Evolutionary conservation across 2,113 vertebrate species (phyloP).

Genomic region (Lagopus leucura): DNA sequence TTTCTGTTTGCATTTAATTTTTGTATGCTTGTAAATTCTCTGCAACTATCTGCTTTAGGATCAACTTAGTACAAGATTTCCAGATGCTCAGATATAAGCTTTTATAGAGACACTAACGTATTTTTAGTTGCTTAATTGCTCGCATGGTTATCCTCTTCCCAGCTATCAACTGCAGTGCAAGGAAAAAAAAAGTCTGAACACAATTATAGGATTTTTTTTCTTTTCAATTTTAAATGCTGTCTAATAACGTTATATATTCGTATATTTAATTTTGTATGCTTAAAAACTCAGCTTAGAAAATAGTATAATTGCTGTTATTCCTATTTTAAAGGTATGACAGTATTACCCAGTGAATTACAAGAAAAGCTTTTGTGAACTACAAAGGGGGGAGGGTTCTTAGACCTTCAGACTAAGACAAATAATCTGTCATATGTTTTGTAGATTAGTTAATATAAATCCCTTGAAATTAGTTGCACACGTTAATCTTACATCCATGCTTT

Average conservation of each 20-base stretch:
- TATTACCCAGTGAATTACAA: not conserved
- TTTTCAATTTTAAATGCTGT: not conserved
- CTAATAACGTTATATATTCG: not conserved
- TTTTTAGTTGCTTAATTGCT: not conserved
- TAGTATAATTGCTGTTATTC: not conserved
- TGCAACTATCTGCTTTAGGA: not conserved
- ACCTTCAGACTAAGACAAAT: not conserved
- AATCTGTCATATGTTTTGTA: not conserved
- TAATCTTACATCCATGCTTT: not conserved
- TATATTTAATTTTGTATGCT: not conserved
- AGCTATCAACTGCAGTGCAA: not conserved
- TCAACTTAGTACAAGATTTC: not conserved
- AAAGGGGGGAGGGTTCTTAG: not conserved
- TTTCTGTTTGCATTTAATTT: not conserved
- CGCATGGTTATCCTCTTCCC: not conserved
- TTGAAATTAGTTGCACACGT: not conserved
- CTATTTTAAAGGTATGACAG: not conserved
- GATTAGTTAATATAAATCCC: not conserved
- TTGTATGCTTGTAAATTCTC: constrained; percentile 10
- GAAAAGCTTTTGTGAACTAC: not conserved
- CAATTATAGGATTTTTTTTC: not conserved
- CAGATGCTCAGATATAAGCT: constrained; percentile 7
- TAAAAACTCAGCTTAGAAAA: not conserved
- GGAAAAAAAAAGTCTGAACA: not conserved
- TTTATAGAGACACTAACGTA: not conserved